Conservation (phyloP, 2,113 vertebrate species). For the Tachuris rubrigastra region DNA sequence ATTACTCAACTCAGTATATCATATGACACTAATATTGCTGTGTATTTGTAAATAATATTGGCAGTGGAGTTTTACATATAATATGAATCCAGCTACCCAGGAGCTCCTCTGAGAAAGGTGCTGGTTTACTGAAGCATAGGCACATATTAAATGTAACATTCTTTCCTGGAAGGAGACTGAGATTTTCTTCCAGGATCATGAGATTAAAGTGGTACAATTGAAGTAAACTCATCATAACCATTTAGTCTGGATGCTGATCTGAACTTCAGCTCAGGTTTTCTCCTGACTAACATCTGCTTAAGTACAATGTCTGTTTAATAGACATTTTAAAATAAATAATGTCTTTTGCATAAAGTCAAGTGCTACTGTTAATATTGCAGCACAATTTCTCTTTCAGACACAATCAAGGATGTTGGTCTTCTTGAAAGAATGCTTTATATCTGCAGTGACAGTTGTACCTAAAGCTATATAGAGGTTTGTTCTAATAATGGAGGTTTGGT, state of each 20-base stretch:
- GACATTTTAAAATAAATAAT: neutral
- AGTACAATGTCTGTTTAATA: neutral
- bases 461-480: neutral
- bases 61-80: neutral
- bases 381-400: neutral
- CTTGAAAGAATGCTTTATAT: neutral
- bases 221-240: neutral
- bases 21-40: neutral
- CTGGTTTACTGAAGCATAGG: neutral
- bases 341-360: neutral
- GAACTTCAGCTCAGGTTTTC: neutral
- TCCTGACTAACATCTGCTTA: neutral
- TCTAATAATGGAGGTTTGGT: neutral
- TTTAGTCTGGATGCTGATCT: neutral
- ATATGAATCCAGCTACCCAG: fast-evolving
- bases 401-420: neutral
- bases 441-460: neutral
- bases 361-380: neutral
- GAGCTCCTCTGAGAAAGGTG: neutral
- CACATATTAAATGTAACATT: neutral
- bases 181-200: neutral
- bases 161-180: neutral
- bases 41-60: neutral
- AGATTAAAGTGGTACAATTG: neutral
- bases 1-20: neutral